Conservation (phyloP, 30 jellyfish, hydroid and myxozoan species). For the Pelagia noctiluca region DNA sequence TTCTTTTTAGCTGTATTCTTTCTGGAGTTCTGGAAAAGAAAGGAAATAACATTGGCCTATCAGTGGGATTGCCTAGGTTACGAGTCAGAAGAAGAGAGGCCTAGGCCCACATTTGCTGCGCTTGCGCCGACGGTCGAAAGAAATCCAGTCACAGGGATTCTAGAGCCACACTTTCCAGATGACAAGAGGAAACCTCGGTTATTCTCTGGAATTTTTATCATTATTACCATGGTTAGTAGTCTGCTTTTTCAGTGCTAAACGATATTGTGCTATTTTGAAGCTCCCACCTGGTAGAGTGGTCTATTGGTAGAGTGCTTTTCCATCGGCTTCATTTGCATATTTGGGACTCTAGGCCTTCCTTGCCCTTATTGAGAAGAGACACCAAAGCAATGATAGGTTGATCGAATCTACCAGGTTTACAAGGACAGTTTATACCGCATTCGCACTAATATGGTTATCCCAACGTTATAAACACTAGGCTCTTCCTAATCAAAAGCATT, state of each 20-base stretch:
- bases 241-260: neutral
- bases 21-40: constrained; percentile 98
- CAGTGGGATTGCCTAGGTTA: constrained; percentile 99
- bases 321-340: no score
- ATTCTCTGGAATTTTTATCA: constrained; percentile 90
- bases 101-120: constrained; percentile 99
- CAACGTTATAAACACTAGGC: no score
- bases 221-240: constrained; percentile 88
- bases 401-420: no score
- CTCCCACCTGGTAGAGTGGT: neutral
- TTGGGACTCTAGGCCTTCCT: no score
- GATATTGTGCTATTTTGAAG: neutral
- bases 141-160: constrained; percentile 98
- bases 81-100: constrained; percentile 97
- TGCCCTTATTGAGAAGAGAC: no score
- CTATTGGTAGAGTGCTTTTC: neutral
- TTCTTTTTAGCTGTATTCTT: constrained; percentile 89
- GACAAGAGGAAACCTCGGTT: constrained; percentile 93
- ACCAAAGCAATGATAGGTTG: no score
- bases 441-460: no score
- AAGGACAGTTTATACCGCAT: no score
- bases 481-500: no score
- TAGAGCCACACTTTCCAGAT: constrained; percentile 98
- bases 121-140: constrained; percentile 99
- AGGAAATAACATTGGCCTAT: constrained; percentile 96